Evolutionary conservation across 2,888 invertebrate genomes (phyloP), one percentile per base, ranked within the genome.

Genomic region (Molanna angustata): DNA sequence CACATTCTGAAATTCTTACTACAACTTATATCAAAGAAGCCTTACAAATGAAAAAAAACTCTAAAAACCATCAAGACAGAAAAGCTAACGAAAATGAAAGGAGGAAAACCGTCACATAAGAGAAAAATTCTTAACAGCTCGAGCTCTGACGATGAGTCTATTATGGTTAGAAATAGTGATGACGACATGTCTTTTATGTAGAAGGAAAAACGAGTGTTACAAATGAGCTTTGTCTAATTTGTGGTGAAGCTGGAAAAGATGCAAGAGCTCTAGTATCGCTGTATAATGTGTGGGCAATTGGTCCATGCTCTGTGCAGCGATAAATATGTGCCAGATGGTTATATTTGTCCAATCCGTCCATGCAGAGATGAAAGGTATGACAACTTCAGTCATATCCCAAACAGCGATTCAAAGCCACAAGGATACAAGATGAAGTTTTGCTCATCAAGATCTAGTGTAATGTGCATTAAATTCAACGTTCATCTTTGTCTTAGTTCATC

Each of bases 1-100:
- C 64, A 52, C 63, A 64, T 33, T 62, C 64, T 21, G 63, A 61
- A 41, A 60, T 64, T 58, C 60, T 64, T 54, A 66, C 63, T 41
- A 61, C 61, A 54, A 65, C 64, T 18, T 62, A 63, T 57, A 2
- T 60, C 2, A 64, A 64, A 61, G 61, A 64, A 49, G 59, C 46
- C 46, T 54, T 64, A 42, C 1, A 61, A 58, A 37, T 52, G 51
- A 60, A 56, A 57, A 54, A 58, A 37, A 27, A 11, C 27, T 27
- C 27, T 27, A 11, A 27, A 27, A 27, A 7, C 27, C 11, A 27
- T 27, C 27, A 27, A 27, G 11, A 27, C 27, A 43, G 37, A 17
- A 35, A 37, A 46, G 54, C 27, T 27, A 7, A 6, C 6, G 27
- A 27, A 27, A 27, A 27, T 7, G 27, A 27, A 27, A 27, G 7